Conservation (phyloP, 1,140 invertebrate species). For the Pogonomyrmex barbatus region DNA sequence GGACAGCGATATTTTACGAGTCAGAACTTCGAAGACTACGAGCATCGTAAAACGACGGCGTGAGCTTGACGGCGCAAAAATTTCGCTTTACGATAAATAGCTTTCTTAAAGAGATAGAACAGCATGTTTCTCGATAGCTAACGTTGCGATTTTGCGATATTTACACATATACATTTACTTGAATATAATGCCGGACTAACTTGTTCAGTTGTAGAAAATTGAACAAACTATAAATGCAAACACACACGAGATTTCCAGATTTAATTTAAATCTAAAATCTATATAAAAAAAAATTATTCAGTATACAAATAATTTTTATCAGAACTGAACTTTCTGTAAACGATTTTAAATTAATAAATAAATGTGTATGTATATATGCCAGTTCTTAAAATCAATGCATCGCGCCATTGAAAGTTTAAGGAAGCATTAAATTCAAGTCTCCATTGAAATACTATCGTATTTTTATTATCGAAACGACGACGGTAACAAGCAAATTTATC, state of each 20-base stretch:
- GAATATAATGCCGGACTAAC: neutral
- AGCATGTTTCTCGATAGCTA: neutral
- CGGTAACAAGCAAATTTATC: neutral
- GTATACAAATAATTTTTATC: neutral
- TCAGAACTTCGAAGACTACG: neutral
- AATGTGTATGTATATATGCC: neutral
- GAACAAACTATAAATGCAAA: neutral
- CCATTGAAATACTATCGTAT: neutral
- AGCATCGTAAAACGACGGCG: slow-evolving; percentile 26
- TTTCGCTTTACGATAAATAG: slow-evolving; percentile 51
- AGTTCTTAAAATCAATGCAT: neutral
- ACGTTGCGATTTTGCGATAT: neutral
- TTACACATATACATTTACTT: slow-evolving; percentile 3
- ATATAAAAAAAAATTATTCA: neutral
- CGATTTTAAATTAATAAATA: neutral
- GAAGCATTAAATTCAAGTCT: neutral
- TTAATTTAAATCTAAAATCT: neutral
- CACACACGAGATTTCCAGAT: neutral
- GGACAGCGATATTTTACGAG: slow-evolving; percentile 49
- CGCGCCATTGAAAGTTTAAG: neutral
- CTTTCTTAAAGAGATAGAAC: slow-evolving; percentile 35
- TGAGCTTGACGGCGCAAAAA: slow-evolving; percentile 47
- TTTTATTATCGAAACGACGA: neutral
- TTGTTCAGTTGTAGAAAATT: neutral
- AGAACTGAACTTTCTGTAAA: neutral